phyloP scores from a whole-genome alignment of 2,888 invertebrate species.

The Digitonthophagus gazella region DNA sequence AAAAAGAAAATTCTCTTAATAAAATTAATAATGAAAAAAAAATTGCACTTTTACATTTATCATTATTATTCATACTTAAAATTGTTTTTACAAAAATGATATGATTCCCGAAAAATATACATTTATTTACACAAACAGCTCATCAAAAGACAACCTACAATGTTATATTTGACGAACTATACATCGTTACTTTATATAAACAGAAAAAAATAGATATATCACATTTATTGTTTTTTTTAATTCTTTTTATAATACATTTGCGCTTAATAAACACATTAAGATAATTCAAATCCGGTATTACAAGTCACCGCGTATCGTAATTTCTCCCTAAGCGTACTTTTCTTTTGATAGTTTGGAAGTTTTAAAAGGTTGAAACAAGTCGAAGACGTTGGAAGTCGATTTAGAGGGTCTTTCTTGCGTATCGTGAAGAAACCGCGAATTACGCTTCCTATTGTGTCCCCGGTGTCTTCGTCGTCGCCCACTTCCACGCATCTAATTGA shows the following conservation, averaged over 20 bases:
- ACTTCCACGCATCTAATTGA: conserved; percentile 99
- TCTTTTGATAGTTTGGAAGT: conserved; percentile 96
- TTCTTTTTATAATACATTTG: conserved; percentile 9
- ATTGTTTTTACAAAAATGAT: conserved; percentile 23
- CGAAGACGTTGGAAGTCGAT: conserved; percentile 96
- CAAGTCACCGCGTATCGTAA: conserved; percentile 95
- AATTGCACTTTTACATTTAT: conserved; percentile 10
- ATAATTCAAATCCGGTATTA: conserved; percentile 99
- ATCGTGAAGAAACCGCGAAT: conserved; percentile 98
- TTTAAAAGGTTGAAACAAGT: conserved; percentile 99
- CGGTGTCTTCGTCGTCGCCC: conserved; percentile 94
- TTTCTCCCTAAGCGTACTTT: conserved; percentile 92
- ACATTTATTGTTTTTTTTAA: conserved; percentile 14
- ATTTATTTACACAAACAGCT: neutral
- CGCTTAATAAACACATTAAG: conserved; percentile 56
- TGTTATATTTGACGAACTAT: no score
- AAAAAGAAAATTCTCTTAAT: conserved; percentile 8
- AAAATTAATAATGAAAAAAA: conserved; percentile 12
- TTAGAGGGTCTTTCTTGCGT: conserved; percentile 88
- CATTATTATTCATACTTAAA: conserved; percentile 1
- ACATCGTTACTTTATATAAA: no score
- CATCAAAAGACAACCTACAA: no score
- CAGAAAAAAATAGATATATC: conserved; percentile 23
- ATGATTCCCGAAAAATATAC: conserved; percentile 14
- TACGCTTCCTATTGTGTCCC: conserved; percentile 88